A percentile compares a stretch with the other conserved stretches of the same genome.
Evolutionary conservation across 1,140 invertebrate species (phyloP).

Genomic region (Sitobion miscanthi): DNA sequence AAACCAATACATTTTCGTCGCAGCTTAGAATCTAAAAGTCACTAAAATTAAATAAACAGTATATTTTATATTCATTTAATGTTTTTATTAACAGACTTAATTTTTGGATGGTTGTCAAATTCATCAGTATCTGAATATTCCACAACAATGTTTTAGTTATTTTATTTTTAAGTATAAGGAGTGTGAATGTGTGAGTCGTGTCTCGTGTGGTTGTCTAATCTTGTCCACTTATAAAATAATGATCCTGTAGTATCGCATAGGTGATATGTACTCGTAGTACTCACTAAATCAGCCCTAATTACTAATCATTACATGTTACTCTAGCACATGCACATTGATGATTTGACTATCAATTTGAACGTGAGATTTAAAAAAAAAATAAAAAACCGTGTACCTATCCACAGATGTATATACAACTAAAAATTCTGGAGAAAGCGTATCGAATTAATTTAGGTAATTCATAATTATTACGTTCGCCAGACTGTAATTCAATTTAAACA

Average conservation of each 20-base stretch:
- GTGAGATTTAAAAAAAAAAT: neutral
- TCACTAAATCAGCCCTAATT: neutral
- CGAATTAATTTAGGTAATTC: neutral
- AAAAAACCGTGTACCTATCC: neutral
- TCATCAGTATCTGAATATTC: too few relatives aligned
- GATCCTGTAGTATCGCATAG: neutral
- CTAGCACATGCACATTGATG: neutral
- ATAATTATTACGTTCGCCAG: neutral
- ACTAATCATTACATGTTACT: neutral
- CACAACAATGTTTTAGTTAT: too few relatives aligned
- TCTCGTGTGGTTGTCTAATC: neutral
- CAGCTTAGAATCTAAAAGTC: too few relatives aligned
- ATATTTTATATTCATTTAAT: too few relatives aligned
- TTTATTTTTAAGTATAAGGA: neutral
- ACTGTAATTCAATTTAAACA: slow-evolving; percentile 27
- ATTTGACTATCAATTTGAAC: neutral
- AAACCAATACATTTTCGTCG: too few relatives aligned
- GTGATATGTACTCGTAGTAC: neutral
- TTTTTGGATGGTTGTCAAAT: too few relatives aligned
- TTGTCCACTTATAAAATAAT: neutral
- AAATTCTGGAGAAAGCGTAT: neutral
- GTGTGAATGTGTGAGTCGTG: neutral
- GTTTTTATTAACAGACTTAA: too few relatives aligned
- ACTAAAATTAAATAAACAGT: too few relatives aligned
- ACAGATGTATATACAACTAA: neutral